Evolutionary conservation across 2,888 invertebrate species (phyloP).

Genomic region (Petrophora chlorosata): DNA sequence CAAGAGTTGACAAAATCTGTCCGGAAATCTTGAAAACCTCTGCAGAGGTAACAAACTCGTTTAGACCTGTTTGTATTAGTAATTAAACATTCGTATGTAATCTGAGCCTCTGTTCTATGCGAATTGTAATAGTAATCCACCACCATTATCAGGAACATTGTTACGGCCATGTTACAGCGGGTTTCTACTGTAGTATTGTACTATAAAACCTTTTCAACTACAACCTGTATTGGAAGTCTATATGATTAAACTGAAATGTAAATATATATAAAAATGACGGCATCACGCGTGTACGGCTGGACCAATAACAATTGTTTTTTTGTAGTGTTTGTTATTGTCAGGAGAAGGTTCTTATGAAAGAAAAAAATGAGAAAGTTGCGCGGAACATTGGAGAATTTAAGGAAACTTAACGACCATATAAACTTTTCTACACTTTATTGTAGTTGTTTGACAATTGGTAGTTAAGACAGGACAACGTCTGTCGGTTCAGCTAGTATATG

Average conservation of each 20-base stretch:
- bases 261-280: no score
- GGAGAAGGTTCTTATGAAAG: no score
- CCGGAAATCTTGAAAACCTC: neutral
- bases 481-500: no score
- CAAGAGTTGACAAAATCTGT: slow-evolving; percentile 4
- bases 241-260: slow-evolving; percentile 44
- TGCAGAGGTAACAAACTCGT: neutral
- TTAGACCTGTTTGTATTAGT: slow-evolving; percentile 5
- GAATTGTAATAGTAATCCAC: slow-evolving; percentile 54
- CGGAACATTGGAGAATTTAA: no score
- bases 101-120: slow-evolving; percentile 36
- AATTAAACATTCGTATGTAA: neutral
- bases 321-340: no score
- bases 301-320: no score
- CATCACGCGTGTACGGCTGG: no score
- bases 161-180: slow-evolving; percentile 70
- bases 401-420: no score
- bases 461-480: no score
- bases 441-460: no score
- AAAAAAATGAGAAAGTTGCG: no score
- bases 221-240: slow-evolving; percentile 60
- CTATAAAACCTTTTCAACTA: slow-evolving; percentile 60
- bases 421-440: no score
- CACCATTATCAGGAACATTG: slow-evolving; percentile 64
- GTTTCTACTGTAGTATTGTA: slow-evolving; percentile 51